These are phyloP conservation scores for Probosciger aterrimus DNA, from an alignment of 2,113 vertebrate genomes.

Conservation along the genomic window DNA sequence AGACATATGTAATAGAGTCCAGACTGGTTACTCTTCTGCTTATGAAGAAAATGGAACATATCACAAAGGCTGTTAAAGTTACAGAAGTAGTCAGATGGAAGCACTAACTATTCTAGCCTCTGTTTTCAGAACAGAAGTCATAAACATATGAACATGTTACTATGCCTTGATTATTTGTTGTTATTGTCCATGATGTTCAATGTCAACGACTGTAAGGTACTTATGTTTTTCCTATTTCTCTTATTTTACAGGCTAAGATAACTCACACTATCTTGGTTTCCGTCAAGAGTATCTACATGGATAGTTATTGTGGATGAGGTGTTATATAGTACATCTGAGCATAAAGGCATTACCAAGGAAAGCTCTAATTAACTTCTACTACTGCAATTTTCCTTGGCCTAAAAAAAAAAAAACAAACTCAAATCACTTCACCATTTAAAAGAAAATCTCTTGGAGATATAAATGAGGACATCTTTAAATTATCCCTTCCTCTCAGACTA, in stretches of 20 bases:
- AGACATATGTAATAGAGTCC: background rate
- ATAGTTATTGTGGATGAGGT: background rate
- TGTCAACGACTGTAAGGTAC: background rate
- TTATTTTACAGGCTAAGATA: background rate
- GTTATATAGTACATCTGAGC: background rate
- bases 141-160: background rate
- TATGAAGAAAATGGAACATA: background rate
- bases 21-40: background rate
- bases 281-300: background rate
- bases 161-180: background rate
- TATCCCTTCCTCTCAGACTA: background rate
- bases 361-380: background rate
- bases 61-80: background rate
- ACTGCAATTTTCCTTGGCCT: background rate
- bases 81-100: background rate
- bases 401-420: background rate
- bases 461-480: slow-evolving; percentile 22
- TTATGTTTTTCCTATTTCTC: background rate
- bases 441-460: background rate
- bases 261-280: background rate
- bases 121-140: background rate
- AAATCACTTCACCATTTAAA: background rate
- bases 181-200: background rate
- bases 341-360: background rate
- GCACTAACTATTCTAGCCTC: background rate